These are phyloP conservation scores for Loxodonta africana DNA, from an alignment of 2,113 vertebrate species.

Conservation along the genomic window DNA sequence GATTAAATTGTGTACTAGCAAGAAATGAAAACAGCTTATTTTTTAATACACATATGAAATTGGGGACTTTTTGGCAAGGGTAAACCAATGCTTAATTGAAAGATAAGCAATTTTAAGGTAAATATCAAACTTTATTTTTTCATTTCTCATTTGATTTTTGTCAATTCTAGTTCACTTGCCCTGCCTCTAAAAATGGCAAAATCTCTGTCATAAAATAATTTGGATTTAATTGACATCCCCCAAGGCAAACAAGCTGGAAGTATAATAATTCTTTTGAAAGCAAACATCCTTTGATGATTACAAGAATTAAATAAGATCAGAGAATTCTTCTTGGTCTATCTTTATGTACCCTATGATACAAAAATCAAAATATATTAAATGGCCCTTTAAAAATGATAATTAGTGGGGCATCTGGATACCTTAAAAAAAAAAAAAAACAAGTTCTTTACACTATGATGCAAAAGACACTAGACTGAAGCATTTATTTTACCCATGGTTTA, in stretches of 20 bases:
- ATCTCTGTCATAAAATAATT: slow-evolving; percentile 76
- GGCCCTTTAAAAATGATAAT: slow-evolving; percentile 29
- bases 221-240: slow-evolving; percentile 75
- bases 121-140: slow-evolving; percentile 73
- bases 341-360: slow-evolving; percentile 25
- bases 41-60: slow-evolving; percentile 48
- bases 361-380: slow-evolving; percentile 64
- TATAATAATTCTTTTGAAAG: slow-evolving; percentile 73
- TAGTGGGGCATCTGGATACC: neutral
- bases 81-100: slow-evolving; percentile 70
- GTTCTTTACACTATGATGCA: neutral
- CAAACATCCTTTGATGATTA: slow-evolving; percentile 67
- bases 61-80: neutral
- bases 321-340: slow-evolving; percentile 24
- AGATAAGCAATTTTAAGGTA: slow-evolving; percentile 67
- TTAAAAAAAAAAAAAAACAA: neutral
- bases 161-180: slow-evolving; percentile 77
- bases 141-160: slow-evolving; percentile 74
- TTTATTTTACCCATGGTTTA: neutral
- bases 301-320: slow-evolving; percentile 49
- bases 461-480: neutral
- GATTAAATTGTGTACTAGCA: slow-evolving; percentile 7
- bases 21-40: slow-evolving; percentile 68
- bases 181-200: slow-evolving; percentile 75
- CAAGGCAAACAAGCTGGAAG: slow-evolving; percentile 72